phyloP scores from a whole-genome alignment of 2,113 vertebrate species.

The Anguilla rostrata region DNA sequence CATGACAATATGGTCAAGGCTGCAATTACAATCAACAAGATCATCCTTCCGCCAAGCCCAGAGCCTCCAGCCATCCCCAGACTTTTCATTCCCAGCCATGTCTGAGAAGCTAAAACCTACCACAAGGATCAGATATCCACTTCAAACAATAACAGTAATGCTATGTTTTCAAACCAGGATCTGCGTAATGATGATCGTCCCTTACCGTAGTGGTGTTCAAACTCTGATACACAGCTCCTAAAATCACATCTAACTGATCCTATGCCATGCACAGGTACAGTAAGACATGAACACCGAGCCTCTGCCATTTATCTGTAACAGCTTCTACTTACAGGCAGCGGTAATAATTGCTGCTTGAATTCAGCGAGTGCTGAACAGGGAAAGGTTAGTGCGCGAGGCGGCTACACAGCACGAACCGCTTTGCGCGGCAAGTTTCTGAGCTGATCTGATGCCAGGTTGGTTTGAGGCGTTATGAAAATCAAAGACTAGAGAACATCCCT shows the following conservation, averaged over 20 bases:
- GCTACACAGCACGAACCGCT: slow-evolving; percentile 22
- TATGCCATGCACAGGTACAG: background rate
- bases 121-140: slow-evolving; percentile 7
- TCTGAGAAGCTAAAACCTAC: slow-evolving; percentile 9
- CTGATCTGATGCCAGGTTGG: slow-evolving; percentile 57
- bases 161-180: background rate
- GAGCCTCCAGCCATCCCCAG: slow-evolving; percentile 1
- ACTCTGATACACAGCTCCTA: background rate
- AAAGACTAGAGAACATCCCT: slow-evolving; percentile 61
- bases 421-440: slow-evolving; percentile 40
- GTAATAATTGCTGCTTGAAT: background rate
- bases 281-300: background rate
- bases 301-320: background rate
- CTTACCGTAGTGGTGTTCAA: background rate
- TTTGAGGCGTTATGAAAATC: slow-evolving; percentile 66
- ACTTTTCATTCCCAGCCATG: slow-evolving; percentile 13
- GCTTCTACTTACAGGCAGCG: background rate
- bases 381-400: slow-evolving; percentile 21
- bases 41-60: slow-evolving; percentile 7
- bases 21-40: slow-evolving; percentile 27
- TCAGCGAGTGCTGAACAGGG: background rate
- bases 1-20: slow-evolving; percentile 32
- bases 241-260: background rate
- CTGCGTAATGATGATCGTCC: background rate
- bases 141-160: background rate